Percentiles rank a stretch among this genome's conserved stretches.
phyloP scores from a whole-genome alignment of 2,797 vertebrate genomes.

The Hippocampus kuda region DNA sequence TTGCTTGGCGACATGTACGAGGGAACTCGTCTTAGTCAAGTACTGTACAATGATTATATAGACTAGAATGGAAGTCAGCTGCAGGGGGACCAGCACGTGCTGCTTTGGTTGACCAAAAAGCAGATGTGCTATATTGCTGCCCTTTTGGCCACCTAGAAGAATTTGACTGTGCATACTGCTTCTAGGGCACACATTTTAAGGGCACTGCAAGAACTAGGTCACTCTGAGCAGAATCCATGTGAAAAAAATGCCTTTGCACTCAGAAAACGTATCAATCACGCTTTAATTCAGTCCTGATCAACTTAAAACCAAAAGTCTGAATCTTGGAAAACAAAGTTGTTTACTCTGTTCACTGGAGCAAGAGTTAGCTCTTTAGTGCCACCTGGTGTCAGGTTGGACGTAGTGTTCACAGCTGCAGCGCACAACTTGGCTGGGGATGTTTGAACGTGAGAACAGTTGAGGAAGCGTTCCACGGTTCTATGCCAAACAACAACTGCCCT shows the following conservation, averaged over 20 bases:
- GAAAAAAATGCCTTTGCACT: not conserved
- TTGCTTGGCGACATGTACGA: not conserved
- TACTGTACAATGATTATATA: not conserved
- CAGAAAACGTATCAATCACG: not conserved
- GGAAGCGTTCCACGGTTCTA: not conserved
- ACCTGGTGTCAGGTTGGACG: conserved; percentile 12
- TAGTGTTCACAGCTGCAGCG: conserved; percentile 12
- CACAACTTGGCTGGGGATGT: not conserved
- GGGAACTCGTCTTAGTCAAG: not conserved
- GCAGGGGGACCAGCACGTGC: not conserved
- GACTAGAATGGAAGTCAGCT: not conserved
- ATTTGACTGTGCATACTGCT: not conserved
- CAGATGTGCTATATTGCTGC: not conserved
- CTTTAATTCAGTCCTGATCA: not conserved
- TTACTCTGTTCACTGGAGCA: conserved; percentile 44
- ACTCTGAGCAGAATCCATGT: not conserved
- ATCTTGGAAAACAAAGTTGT: conserved; percentile 60
- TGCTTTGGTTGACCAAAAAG: not conserved
- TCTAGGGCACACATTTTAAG: not conserved
- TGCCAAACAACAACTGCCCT: not conserved
- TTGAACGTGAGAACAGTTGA: not conserved
- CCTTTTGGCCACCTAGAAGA: not conserved
- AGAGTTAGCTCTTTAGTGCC: conserved; percentile 25
- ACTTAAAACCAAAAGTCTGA: conserved; percentile 23
- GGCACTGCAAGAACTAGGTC: not conserved